phyloP scores from a whole-genome alignment of 2,888 invertebrate genomes.

The Pegoplata infirma region DNA sequence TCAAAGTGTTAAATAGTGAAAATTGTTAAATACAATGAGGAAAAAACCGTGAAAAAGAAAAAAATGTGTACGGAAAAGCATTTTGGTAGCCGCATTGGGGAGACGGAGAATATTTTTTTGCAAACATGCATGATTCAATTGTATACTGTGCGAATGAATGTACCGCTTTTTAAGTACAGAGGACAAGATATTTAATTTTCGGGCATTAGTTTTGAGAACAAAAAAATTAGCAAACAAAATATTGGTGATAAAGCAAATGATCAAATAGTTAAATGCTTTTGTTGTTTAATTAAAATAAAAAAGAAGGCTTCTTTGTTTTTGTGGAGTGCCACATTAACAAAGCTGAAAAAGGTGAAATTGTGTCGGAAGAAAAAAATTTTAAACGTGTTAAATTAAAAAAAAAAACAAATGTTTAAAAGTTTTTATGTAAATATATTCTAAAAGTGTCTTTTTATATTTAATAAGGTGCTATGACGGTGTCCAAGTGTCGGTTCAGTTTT shows the following conservation, averaged over 20 bases:
- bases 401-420: neutral
- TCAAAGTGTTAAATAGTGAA: conserved; percentile 33
- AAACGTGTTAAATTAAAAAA: neutral
- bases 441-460: neutral
- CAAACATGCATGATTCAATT: conserved; percentile 54
- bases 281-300: neutral
- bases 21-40: conserved; percentile 27
- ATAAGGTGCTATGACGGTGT: conserved; percentile 47
- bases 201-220: neutral
- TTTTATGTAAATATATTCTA: neutral
- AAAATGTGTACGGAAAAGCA: conserved; percentile 36
- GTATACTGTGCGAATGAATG: conserved; percentile 30
- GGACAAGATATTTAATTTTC: neutral
- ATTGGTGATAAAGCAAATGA: neutral
- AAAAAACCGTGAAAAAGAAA: conserved; percentile 32
- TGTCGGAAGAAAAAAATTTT: neutral
- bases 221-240: neutral
- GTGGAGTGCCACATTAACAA: neutral
- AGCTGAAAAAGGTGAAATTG: neutral
- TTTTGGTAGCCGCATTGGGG: conserved; percentile 37
- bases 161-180: conserved; percentile 25
- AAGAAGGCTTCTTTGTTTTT: neutral
- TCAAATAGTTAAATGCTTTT: neutral
- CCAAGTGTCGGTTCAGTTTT: conserved; percentile 4
- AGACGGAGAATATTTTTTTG: conserved; percentile 41